Evolutionary conservation across 2,888 invertebrate species (phyloP), one percentile per base, ranked within the genome.

Genomic region (Belgica antarctica): DNA sequence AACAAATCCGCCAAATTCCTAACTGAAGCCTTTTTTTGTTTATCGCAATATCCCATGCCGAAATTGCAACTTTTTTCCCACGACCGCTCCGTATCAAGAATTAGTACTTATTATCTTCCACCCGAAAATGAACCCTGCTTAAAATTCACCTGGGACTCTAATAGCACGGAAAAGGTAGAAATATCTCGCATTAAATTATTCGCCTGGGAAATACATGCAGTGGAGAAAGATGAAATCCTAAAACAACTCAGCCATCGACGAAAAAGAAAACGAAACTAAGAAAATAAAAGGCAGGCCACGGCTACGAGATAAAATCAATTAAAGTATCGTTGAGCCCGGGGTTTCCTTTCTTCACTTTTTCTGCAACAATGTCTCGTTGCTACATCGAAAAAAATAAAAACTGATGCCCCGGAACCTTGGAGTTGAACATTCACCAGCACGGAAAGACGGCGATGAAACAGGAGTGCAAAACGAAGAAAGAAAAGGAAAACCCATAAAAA

Each of bases 131-230:
- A n/a, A n/a, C n/a, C n/a, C n/a, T n/a, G n/a, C n/a, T n/a, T n/a
- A n/a, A n/a, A n/a, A n/a, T n/a, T n/a, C n/a, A n/a, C n/a, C n/a
- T n/a, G n/a, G n/a, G n/a, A n/a, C n/a, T n/a, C n/a, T n/a, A n/a
- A n/a, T n/a, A n/a, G n/a, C n/a, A 31, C 7, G 34, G 12, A 52
- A 52, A 52, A 52, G 52, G 52, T 52, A n/a, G 22, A 52, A 19
- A 22, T 22, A 52, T 52, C 52, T 52, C 52, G n/a, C 52, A n/a
- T n/a, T n/a, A 52, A 52, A 52, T 52, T 52, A 52, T 52, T n/a
- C 19, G 7, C n/a, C 8, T 52, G 52, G 52, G 52, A 52, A 52
- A 2, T 8, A 22, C 52, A 22, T 52, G 52, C 41, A 41, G 41
- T 15, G 41, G 41, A 10, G 52, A 52, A 22, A 3, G 52, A n/a